Base-by-base conservation (phyloP, 2,888 invertebrate genomes). In the Pollenia amentaria region DNA sequence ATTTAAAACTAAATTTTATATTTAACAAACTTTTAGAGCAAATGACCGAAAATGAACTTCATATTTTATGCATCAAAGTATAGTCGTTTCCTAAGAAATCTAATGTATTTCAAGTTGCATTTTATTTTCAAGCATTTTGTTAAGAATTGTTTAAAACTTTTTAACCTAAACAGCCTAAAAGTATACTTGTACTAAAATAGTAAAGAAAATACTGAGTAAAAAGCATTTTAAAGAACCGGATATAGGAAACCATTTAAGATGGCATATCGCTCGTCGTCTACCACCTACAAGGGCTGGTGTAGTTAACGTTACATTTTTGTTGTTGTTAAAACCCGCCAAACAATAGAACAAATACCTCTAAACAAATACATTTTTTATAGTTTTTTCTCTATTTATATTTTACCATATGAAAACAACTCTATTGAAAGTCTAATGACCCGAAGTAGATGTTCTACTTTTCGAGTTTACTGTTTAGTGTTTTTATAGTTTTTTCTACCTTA, bases 351-450 rank as follows among this genome's bases (percentile, higher is more conserved):
- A 76, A 78, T 73, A 44, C 18, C 72, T 62, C 44, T 70, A 53
- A 80, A 7, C 18, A 72, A 70, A 69, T 78, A 16, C 21, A 21
- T 18, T 55, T 51, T 16, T 44, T 21, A 14, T 8, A n/a, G 10
- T 44, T 21, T 18, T 21, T 64, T 72, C 29, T 53, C 42, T 62
- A 57, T 77, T 46, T 18, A 65, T 40, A 55, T 73, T 64, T 62
- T 60, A n/a, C 12, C 21, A 67, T 73, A 67, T 53, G 38, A 21
- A 65, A 84, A 67, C 57, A 55, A 70, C 65, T 53, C 73, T 16
- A 79, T 67, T 53, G 65, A 84, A 72, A 77, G 84, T 84, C 55
- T 76, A 87, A 73, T 84, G 87, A 87, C 80, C 87, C 73, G 80
- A 42, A 87, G 73, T 60, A 69, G 67, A 77, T 87, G 84, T 44